Base-by-base conservation (phyloP, 1,140 invertebrate genomes). In the Eurosta solidaginis region DNA sequence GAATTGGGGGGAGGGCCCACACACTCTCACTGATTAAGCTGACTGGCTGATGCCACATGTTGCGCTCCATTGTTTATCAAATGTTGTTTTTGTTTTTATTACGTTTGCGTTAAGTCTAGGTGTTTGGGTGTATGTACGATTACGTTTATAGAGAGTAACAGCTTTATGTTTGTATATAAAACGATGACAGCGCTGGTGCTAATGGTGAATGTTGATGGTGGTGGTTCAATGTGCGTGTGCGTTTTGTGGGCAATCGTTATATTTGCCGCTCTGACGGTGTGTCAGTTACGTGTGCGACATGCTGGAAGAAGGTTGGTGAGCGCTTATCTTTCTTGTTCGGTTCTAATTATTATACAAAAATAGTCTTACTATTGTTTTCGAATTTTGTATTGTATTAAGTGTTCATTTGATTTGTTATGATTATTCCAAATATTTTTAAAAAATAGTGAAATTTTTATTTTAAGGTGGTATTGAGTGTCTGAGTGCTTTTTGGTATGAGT, bases 291-390 rank as follows among this genome's bases (percentile, higher is more conserved):
- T 86, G 81, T 81, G 80, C 85, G 86, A 79, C 85, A 86, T 86
- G 85, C 83, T 86, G 83, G 85, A 86, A 82, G 85, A 86, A 86
- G 85, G 85, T 86, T 86, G 81, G 85, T 85, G 80, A 77, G 80
- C 77, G 79, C 59, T 29, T 59, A 68, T 63, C 6, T 22, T 68
- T n/a, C 33, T 42, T 40, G n/a, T 45, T 45, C 73, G 25, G 73
- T n/a, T 45, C 7, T 9, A 45, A 47, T 10, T 74, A 14, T 74
- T 45, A 27, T 27, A 74, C n/a, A n/a, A n/a, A n/a, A n/a, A n/a
- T n/a, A n/a, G 17, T 45, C 4, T 74, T 74, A 0, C 68, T 74
- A 20, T 68, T 47, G 6, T 74, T 74, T 73, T 42, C n/a, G 4
- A 14, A 4, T 22, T 68, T n/a, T 54, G 27, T 27, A 40, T 68